phyloP scores from a whole-genome alignment of 2,113 vertebrate genomes.

The Cololabis saira region DNA sequence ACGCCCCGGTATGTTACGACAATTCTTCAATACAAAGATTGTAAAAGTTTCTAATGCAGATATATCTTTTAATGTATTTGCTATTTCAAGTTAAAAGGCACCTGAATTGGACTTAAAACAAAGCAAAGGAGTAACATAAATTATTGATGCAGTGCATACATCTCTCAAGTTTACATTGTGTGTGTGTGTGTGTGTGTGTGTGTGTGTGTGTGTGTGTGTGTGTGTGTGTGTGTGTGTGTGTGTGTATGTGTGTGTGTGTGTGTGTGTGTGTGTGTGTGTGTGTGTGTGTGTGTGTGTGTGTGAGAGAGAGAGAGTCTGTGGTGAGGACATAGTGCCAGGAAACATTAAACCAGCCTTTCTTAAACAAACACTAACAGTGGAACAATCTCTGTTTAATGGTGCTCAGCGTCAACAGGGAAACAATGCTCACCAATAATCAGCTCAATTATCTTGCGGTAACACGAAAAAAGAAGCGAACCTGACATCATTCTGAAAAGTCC shows the following conservation, averaged over 20 bases:
- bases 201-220: slow-evolving; percentile 26
- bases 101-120: slow-evolving; percentile 34
- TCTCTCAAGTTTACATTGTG: slow-evolving; percentile 49
- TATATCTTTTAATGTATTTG: slow-evolving; percentile 7
- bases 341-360: slow-evolving; percentile 67
- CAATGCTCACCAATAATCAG: slow-evolving; percentile 72
- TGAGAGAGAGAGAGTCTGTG: slow-evolving; percentile 28
- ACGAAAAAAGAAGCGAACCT: slow-evolving; percentile 42
- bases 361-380: slow-evolving; percentile 74
- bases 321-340: slow-evolving; percentile 57
- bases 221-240: too few species aligned
- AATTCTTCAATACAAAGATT: not conserved
- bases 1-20: not conserved
- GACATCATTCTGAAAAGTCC: slow-evolving; percentile 55
- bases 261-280: slow-evolving; percentile 13
- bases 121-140: slow-evolving; percentile 32
- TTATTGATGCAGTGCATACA: slow-evolving; percentile 37
- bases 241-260: not conserved
- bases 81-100: slow-evolving; percentile 15
- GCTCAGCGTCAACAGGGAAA: slow-evolving; percentile 70
- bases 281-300: slow-evolving; percentile 30
- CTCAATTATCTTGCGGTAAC: slow-evolving; percentile 66
- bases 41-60: not conserved
- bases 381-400: slow-evolving; percentile 77
- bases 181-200: slow-evolving; percentile 9